Percentiles rank a stretch among this genome's conserved stretches.
Conservation (phyloP, 1,140 invertebrate genomes). For the Rhynchophorus ferrugineus region DNA sequence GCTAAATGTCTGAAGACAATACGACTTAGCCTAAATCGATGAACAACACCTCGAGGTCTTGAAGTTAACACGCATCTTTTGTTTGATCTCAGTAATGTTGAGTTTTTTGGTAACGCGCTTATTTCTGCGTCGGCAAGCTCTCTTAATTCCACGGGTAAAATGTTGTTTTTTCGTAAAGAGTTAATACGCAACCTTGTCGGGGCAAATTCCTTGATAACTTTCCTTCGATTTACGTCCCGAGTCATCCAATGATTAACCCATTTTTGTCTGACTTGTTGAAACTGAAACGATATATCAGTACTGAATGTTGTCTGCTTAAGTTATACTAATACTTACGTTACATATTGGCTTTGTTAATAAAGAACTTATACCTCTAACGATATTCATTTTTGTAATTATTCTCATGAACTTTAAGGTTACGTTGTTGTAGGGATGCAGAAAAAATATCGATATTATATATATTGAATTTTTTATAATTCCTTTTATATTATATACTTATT, state of each 20-base stretch:
- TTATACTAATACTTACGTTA: constrained; percentile 4
- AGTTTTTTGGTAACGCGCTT: constrained; percentile 65
- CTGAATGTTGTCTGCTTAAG: background rate
- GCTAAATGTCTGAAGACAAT: constrained; percentile 81
- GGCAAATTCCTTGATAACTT: constrained; percentile 62
- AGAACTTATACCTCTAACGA: background rate
- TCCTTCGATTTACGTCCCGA: constrained; percentile 71
- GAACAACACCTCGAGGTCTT: constrained; percentile 63
- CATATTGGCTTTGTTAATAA: background rate
- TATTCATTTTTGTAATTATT: constrained; percentile 10
- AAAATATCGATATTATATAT: too few species aligned
- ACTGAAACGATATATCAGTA: constrained; percentile 33
- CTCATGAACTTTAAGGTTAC: too few species aligned
- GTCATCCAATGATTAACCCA: constrained; percentile 73
- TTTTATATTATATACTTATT: too few species aligned
- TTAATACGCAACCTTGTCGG: constrained; percentile 65
- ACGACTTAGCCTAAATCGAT: constrained; percentile 74
- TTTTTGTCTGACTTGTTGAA: constrained; percentile 61
- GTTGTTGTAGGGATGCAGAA: too few species aligned
- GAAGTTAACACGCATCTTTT: constrained; percentile 73
- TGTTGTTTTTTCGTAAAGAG: constrained; percentile 68
- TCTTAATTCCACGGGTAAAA: constrained; percentile 70
- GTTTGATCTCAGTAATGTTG: constrained; percentile 54
- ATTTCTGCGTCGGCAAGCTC: constrained; percentile 69
- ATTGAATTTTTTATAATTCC: too few species aligned